Base-by-base conservation (phyloP, 2,888 invertebrate species). In the Epiperipatus broadwayi region DNA sequence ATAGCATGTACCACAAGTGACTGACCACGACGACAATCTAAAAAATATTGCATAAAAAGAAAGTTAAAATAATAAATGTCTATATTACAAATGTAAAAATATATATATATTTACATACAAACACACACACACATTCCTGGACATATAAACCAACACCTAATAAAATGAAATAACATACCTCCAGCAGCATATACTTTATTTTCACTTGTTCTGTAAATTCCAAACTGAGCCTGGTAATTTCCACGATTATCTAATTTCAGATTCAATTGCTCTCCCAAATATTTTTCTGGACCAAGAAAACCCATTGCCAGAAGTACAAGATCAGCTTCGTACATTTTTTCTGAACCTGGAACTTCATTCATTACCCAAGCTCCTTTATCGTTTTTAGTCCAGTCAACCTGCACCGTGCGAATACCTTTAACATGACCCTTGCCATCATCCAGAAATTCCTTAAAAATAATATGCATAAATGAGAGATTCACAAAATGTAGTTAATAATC, bases 1-100 rank as follows among this genome's bases (percentile, higher is more conserved):
- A 97, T 97, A 15, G 95, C 97, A 85, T 93, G 95, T 5, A 97
- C 97, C 3, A 97, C 91, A 41, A 97, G 66, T 0, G 93, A 93
- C 57, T 97, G 97, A n/a, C 97, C 97, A 49, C 95, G 74, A 22
- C 91, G 78, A 58, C 95, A 97, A 68, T 97, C 97, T 85, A 57
- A 45, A 58, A 52, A 41, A 48, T 40, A 7, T 21, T 31, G 14
- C 3, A 18, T 28, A 12, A 10, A 39, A 16, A 35, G 2, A 37
- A n/a, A 39, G 18, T 15, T 5, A 41, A 16, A 30, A 35, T 10
- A 14, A 15, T 31, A 14, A 12, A n/a, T n/a, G n/a, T n/a, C n/a
- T n/a, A n/a, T n/a, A n/a, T n/a, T n/a, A n/a, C n/a, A n/a, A n/a
- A n/a, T n/a, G n/a, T n/a, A n/a, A n/a, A n/a, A n/a, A n/a, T n/a